Percentiles rank a stretch among this genome's conserved stretches.
phyloP scores from a whole-genome alignment of 23 tunicate species.

The Trididemnum nubilum region DNA sequence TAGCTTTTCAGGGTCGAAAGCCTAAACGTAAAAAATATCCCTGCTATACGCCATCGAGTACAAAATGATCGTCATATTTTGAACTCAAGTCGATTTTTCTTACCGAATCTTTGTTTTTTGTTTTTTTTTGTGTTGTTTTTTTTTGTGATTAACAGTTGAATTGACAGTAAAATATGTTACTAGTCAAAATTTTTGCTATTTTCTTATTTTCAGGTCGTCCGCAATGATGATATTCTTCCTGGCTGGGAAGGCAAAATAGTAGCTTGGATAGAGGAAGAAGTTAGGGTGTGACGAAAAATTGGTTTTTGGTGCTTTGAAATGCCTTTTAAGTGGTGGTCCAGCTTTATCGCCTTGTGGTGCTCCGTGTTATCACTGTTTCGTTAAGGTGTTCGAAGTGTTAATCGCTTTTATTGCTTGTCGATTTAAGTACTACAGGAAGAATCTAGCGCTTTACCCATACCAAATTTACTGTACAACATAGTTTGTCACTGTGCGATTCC shows the following conservation, averaged over 20 bases:
- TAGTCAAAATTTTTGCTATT: not conserved
- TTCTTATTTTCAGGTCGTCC: slow-evolving; percentile 44
- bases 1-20: too few relatives aligned
- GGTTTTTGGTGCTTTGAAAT: not conserved
- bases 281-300: slow-evolving; percentile 22
- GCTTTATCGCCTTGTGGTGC: slow-evolving; percentile 3
- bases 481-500: slow-evolving; percentile 44
- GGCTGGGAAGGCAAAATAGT: slow-evolving; percentile 98
- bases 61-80: too few relatives aligned
- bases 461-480: not conserved
- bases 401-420: not conserved
- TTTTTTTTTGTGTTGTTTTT: too few relatives aligned
- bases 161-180: too few relatives aligned
- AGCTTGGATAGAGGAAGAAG: slow-evolving; percentile 83
- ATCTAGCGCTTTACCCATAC: not conserved
- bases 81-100: too few relatives aligned
- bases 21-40: too few relatives aligned
- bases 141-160: too few relatives aligned
- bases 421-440: not conserved
- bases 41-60: too few relatives aligned
- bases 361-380: not conserved
- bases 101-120: too few relatives aligned
- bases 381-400: too few relatives aligned
- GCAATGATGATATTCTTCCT: slow-evolving; percentile 74
- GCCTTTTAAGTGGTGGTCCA: not conserved